A percentile compares a stretch with the other conserved stretches of the same genome.
Conservation (phyloP, 2,888 invertebrate genomes). For the Pyralis farinalis region DNA sequence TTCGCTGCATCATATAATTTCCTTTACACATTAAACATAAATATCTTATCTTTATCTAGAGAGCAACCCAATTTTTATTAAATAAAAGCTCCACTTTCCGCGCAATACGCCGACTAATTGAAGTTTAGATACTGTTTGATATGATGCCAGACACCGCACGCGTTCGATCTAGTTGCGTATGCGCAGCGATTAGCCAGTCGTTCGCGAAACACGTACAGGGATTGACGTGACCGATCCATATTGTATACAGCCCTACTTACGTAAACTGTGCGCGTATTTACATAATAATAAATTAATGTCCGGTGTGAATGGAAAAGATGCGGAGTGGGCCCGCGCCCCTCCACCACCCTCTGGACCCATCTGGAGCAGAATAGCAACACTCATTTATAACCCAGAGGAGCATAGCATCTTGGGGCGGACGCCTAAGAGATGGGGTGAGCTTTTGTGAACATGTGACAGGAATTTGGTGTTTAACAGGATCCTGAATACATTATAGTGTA, state of each 20-base stretch:
- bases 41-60: too few relatives aligned
- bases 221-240: not conserved
- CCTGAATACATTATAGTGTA: too few relatives aligned
- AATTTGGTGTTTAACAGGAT: too few relatives aligned
- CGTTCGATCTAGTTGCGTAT: not conserved
- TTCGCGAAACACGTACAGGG: not conserved
- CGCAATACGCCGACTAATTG: too few relatives aligned
- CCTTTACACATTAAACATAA: too few relatives aligned
- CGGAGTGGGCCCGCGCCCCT: conserved; percentile 53
- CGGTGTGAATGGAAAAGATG: conserved; percentile 51
- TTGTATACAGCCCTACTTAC: not conserved
- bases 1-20: too few relatives aligned
- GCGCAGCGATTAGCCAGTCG: not conserved
- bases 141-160: too few relatives aligned
- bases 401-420: conserved; percentile 65
- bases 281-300: conserved; percentile 38
- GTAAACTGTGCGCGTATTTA: not conserved
- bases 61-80: too few relatives aligned
- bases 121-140: too few relatives aligned
- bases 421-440: conserved; percentile 71
- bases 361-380: conserved; percentile 40
- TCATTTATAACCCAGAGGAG: conserved; percentile 60
- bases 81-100: too few relatives aligned
- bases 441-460: too few relatives aligned
- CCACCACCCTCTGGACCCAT: conserved; percentile 47